Conservation (phyloP, 2,888 invertebrate genomes). For the Aricia artaxerxes region DNA sequence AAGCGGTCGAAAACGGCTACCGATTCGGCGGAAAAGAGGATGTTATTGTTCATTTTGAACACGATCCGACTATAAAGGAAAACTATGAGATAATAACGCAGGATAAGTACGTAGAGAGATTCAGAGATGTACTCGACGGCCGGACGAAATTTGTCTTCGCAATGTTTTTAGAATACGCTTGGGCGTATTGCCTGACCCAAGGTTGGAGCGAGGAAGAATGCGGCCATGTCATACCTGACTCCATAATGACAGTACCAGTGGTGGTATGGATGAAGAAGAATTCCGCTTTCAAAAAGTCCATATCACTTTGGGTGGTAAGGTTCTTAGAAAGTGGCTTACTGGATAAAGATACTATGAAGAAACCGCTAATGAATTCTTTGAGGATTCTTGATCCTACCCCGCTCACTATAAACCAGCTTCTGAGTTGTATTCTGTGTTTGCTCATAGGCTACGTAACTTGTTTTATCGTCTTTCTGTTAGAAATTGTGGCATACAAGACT, state of each 20-base stretch:
- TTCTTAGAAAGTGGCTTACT: slow-evolving; percentile 61
- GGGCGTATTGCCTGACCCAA: slow-evolving; percentile 55
- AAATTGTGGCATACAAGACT: slow-evolving; percentile 49
- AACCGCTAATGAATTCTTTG: slow-evolving; percentile 43
- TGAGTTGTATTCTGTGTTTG: slow-evolving; percentile 59
- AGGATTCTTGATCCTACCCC: slow-evolving; percentile 53
- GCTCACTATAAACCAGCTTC: slow-evolving; percentile 53
- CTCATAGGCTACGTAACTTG: slow-evolving; percentile 54
- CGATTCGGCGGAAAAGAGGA: slow-evolving; percentile 59
- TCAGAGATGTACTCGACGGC: slow-evolving; percentile 54
- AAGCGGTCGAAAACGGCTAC: slow-evolving; percentile 55
- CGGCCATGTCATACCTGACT: slow-evolving; percentile 60
- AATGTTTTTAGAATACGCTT: slow-evolving; percentile 60
- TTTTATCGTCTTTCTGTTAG: slow-evolving; percentile 50
- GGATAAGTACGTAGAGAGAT: slow-evolving; percentile 53
- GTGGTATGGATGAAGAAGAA: slow-evolving; percentile 62
- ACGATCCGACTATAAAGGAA: slow-evolving; percentile 55
- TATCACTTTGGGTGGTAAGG: slow-evolving; percentile 58
- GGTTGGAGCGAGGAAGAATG: slow-evolving; percentile 61
- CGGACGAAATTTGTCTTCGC: slow-evolving; percentile 58
- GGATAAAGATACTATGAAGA: slow-evolving; percentile 49
- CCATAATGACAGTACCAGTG: slow-evolving; percentile 60
- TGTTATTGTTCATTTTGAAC: slow-evolving; percentile 59
- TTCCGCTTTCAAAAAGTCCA: slow-evolving; percentile 54
- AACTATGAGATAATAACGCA: slow-evolving; percentile 57